These are phyloP conservation scores for Clarias gariepinus DNA, from an alignment of 2,113 vertebrate genomes.

Conservation along the genomic window DNA sequence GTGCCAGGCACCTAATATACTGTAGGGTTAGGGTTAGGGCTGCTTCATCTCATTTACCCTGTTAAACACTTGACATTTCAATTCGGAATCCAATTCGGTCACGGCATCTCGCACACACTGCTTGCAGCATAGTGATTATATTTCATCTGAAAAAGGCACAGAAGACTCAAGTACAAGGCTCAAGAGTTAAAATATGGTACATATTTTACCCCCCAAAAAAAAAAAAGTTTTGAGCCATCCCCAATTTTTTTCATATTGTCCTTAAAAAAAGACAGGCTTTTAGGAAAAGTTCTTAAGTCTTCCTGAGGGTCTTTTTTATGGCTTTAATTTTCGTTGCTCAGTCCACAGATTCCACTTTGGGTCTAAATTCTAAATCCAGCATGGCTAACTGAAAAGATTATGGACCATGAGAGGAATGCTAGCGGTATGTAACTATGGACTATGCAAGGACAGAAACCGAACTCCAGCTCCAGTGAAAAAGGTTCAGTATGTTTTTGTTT, in stretches of 20 bases:
- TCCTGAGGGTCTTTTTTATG: no score
- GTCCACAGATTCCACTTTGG: not conserved
- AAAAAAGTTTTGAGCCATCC: no score
- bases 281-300: no score
- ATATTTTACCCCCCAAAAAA: no score
- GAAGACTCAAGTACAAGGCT: no score
- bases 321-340: no score
- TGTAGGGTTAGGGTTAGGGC: no score
- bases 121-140: not conserved
- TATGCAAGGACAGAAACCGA: not conserved
- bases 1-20: conserved; percentile 39
- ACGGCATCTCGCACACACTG: not conserved
- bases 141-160: not conserved
- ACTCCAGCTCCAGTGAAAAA: not conserved
- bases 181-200: not conserved
- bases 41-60: conserved; percentile 33
- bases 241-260: no score
- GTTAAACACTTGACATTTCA: conserved; percentile 49
- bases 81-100: conserved; percentile 36
- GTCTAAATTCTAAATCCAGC: no score
- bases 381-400: no score
- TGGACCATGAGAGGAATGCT: no score
- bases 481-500: not conserved
- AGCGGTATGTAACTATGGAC: not conserved
- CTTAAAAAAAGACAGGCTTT: no score